phyloP scores from a whole-genome alignment of 1,140 invertebrate species.

The Camponotus pennsylvanicus region DNA sequence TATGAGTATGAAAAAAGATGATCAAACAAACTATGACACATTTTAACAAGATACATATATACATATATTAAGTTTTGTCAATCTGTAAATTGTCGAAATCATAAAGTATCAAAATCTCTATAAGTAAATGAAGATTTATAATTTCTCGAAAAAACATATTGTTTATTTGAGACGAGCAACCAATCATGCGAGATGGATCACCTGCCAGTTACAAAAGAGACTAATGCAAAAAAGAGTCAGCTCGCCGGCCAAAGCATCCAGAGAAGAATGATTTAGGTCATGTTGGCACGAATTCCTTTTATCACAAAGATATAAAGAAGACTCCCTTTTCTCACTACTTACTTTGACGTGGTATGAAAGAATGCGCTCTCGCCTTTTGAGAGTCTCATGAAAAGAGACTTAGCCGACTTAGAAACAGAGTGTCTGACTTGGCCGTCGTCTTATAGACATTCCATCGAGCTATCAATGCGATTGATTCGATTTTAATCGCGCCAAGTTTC shows the following conservation, averaged over 20 bases:
- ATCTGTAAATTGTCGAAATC: too few relatives aligned
- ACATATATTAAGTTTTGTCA: too few relatives aligned
- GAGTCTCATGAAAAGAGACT: background rate
- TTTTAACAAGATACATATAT: too few relatives aligned
- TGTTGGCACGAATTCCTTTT: slow-evolving; percentile 8
- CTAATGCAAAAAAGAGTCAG: slow-evolving; percentile 1
- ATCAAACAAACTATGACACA: too few relatives aligned
- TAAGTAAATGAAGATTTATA: too few relatives aligned
- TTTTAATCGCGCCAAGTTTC: background rate
- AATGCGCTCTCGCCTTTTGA: slow-evolving; percentile 11
- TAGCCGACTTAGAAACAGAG: background rate
- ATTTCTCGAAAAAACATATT: too few relatives aligned
- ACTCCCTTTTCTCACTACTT: background rate
- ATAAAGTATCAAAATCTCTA: too few relatives aligned
- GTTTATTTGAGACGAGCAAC: too few relatives aligned
- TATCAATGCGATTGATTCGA: slow-evolving; percentile 2
- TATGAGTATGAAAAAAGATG: too few relatives aligned
- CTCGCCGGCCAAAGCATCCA: background rate
- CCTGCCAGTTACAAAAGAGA: too few relatives aligned
- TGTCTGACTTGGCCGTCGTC: background rate
- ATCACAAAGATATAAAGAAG: background rate
- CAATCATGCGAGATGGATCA: too few relatives aligned
- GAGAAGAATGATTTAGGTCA: slow-evolving; percentile 9
- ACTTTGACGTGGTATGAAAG: slow-evolving; percentile 29
- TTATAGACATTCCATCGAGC: background rate